Conservation (phyloP, 2,888 invertebrate genomes). For the Parnassius apollo region DNA sequence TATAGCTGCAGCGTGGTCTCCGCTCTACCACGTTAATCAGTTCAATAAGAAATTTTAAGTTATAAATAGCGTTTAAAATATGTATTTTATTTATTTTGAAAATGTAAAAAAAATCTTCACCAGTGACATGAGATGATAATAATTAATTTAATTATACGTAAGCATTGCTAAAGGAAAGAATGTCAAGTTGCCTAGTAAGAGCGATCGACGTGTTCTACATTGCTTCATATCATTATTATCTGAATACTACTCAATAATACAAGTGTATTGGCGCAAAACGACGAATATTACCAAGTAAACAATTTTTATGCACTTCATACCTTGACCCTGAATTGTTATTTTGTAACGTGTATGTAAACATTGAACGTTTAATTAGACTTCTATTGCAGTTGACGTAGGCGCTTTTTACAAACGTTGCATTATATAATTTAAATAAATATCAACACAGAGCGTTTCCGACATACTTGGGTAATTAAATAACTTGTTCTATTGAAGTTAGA, state of each 20-base stretch:
- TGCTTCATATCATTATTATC: constrained; percentile 14
- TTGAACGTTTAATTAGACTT: neutral
- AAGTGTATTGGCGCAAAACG: constrained; percentile 1
- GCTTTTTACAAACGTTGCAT: constrained; percentile 4
- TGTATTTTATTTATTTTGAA: too few relatives aligned
- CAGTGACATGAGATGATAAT: neutral
- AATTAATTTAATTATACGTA: neutral
- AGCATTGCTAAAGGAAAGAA: constrained; percentile 20
- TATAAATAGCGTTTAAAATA: too few relatives aligned
- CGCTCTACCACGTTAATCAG: too few relatives aligned
- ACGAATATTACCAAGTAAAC: neutral
- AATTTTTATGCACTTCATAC: neutral
- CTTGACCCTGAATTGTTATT: constrained; percentile 17
- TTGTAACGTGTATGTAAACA: constrained; percentile 3
- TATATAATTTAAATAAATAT: constrained; percentile 6
- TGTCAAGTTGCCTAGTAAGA: constrained; percentile 14
- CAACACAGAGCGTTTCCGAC: neutral
- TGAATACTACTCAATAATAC: constrained; percentile 8
- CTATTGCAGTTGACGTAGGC: constrained; percentile 3
- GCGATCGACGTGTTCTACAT: constrained; percentile 16
- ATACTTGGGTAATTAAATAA: too few relatives aligned
- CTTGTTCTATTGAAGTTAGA: too few relatives aligned
- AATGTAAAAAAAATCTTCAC: too few relatives aligned
- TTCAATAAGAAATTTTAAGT: too few relatives aligned
- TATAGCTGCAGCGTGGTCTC: too few relatives aligned